Base-by-base conservation (phyloP, 2,797 vertebrate genomes). In the Urophycis tenuis region DNA sequence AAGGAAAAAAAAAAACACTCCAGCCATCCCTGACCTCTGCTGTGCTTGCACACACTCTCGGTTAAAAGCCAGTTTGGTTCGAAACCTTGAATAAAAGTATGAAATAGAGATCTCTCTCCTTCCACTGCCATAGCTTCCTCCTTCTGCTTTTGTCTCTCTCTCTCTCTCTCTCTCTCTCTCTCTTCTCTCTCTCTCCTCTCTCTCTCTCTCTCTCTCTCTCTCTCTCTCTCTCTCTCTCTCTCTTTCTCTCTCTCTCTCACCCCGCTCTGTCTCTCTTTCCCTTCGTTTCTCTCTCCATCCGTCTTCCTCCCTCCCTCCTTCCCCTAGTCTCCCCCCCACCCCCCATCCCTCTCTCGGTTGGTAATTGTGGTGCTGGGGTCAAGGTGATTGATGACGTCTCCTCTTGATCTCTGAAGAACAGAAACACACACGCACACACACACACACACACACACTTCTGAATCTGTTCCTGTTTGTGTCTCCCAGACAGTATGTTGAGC, bases 301-400 rank as follows among this genome's bases (percentile, higher is more conserved):
- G n/a, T n/a, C n/a, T n/a, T n/a, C 25, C n/a, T 25, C n/a, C 22
- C 15, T 49, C 41, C 12, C 36, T n/a, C 39, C 5, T 12, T n/a
- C n/a, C n/a, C n/a, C n/a, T n/a, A n/a, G n/a, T n/a, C 11, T 15
- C 22, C 8, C 8, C 25, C 53, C 25, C 19, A 0, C 60, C 29
- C 53, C 29, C 3, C 4, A 14, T 53, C 74, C 80, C 82, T 81
- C 45, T 76, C 45, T 60, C 75, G 75, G 19, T 67, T 72, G 75
- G 36, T 78, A 82, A 64, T 17, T 80, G 76, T 74, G 67, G 73
- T 41, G 39, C 60, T 75, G 39, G 82, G 72, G 80, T 76, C 75
- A 80, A 77, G 81, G 71, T 82, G 80, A 81, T 74, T 31, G 84
- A 77, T 72, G 74, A 64, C 1, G 73, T 33, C 75, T 73, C 39